Percentiles rank a stretch among this genome's conserved stretches.
These are phyloP conservation scores for Eospalax fontanierii DNA, from an alignment of 2,797 vertebrate species.

Conservation along the genomic window DNA sequence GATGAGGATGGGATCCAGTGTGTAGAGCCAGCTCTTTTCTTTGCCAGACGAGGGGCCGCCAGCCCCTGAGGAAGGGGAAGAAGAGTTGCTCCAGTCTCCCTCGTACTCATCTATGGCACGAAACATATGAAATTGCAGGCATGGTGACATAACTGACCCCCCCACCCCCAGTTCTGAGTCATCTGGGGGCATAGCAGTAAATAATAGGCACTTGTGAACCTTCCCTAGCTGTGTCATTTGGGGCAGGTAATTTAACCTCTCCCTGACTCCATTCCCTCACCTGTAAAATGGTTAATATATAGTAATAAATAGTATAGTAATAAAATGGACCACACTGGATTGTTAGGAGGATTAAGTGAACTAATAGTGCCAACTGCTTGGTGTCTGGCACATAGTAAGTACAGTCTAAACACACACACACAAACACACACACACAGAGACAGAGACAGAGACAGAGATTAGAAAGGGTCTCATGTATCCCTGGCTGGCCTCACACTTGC, in stretches of 20 bases:
- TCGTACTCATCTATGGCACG: constrained; percentile 91
- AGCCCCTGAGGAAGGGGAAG: constrained; percentile 92
- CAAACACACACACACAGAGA: too few relatives aligned
- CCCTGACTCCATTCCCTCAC: constrained; percentile 13
- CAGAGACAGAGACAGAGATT: too few relatives aligned
- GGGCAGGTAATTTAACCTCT: not conserved
- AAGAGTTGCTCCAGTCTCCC: constrained; percentile 93
- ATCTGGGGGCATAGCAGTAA: not conserved
- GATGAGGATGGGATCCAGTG: constrained; percentile 97
- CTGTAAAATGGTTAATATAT: not conserved
- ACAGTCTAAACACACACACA: too few relatives aligned
- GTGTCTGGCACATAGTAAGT: not conserved
- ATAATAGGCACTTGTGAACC: too few relatives aligned
- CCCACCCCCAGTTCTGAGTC: not conserved
- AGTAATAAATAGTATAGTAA: not conserved
- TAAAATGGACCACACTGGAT: not conserved
- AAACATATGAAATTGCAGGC: constrained; percentile 68
- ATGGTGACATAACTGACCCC: not conserved
- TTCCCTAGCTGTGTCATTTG: not conserved
- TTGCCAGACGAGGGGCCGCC: constrained; percentile 93
- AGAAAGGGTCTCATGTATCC: too few relatives aligned
- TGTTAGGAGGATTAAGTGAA: not conserved
- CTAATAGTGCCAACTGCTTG: not conserved
- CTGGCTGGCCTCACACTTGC: not conserved
- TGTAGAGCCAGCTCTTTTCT: constrained; percentile 97